phyloP scores from a whole-genome alignment of 2,888 invertebrate genomes.

The Epirrita christyi region DNA sequence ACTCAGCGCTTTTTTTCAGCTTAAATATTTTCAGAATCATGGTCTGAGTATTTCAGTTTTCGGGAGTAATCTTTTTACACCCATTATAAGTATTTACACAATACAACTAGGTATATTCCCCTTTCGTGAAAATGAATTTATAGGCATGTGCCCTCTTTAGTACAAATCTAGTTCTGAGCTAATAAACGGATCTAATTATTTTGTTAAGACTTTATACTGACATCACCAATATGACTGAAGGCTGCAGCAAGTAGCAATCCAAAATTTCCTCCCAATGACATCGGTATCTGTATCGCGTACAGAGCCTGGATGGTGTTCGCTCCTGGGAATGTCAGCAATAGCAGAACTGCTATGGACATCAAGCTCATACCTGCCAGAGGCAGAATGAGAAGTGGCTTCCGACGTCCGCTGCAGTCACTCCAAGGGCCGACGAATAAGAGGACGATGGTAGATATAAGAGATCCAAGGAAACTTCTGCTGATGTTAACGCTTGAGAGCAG shows the following conservation, averaged over 20 bases:
- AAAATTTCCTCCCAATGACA: conserved; percentile 88
- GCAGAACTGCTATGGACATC: conserved; percentile 73
- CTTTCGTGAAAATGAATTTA: too few species aligned
- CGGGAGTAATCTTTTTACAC: too few species aligned
- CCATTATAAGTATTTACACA: too few species aligned
- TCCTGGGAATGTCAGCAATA: conserved; percentile 73
- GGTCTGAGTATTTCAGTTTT: too few species aligned
- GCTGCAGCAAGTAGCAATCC: conserved; percentile 90
- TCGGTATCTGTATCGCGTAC: conserved; percentile 84
- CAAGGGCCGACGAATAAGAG: conserved; percentile 86
- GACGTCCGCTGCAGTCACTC: conserved; percentile 85
- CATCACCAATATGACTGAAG: conserved; percentile 91
- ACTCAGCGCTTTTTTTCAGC: too few species aligned
- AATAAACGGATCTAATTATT: background rate
- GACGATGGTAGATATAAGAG: conserved; percentile 85
- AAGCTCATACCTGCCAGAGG: conserved; percentile 83
- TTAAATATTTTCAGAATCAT: too few species aligned
- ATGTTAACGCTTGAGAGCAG: conserved; percentile 88
- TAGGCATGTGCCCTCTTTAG: too few species aligned
- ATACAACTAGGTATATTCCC: too few species aligned
- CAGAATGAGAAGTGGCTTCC: conserved; percentile 84
- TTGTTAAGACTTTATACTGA: conserved; percentile 72
- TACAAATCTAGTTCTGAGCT: too few species aligned
- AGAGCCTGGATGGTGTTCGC: conserved; percentile 71
- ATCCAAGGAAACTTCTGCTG: conserved; percentile 80